Percentiles rank a stretch among this genome's conserved stretches.
These are phyloP conservation scores for Diarsia brunnea DNA, from an alignment of 2,888 invertebrate species.

Conservation along the genomic window DNA sequence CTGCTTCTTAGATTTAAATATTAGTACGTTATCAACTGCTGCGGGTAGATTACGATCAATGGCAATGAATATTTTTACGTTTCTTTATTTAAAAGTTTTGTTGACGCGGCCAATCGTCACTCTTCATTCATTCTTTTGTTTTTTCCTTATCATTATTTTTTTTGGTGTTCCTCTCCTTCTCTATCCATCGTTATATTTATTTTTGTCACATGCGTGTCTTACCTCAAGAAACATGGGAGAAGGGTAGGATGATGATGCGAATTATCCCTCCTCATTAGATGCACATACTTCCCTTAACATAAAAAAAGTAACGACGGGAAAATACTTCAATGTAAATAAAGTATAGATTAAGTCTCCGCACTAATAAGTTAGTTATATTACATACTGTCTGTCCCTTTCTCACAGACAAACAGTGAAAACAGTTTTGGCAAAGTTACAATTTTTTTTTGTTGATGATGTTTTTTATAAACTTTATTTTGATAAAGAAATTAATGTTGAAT, in stretches of 20 bases:
- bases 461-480: no score
- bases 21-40: conserved; percentile 14
- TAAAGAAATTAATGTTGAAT: no score
- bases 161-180: no score
- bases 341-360: no score
- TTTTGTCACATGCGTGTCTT: background rate
- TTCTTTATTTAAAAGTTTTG: background rate
- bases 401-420: no score
- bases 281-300: background rate
- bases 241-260: background rate
- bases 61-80: conserved; percentile 10
- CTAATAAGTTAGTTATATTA: no score
- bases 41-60: background rate
- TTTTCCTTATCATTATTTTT: background rate
- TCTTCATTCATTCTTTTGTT: background rate
- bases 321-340: no score
- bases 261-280: background rate
- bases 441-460: no score
- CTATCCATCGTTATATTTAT: background rate
- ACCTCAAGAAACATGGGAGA: background rate
- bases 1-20: conserved; percentile 2
- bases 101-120: background rate
- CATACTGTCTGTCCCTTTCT: no score
- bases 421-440: no score
- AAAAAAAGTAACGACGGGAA: no score